Evolutionary conservation across 2,113 vertebrate genomes (phyloP), one percentile per base, ranked within the genome.

Genomic region (Eleginops maclovinus): DNA sequence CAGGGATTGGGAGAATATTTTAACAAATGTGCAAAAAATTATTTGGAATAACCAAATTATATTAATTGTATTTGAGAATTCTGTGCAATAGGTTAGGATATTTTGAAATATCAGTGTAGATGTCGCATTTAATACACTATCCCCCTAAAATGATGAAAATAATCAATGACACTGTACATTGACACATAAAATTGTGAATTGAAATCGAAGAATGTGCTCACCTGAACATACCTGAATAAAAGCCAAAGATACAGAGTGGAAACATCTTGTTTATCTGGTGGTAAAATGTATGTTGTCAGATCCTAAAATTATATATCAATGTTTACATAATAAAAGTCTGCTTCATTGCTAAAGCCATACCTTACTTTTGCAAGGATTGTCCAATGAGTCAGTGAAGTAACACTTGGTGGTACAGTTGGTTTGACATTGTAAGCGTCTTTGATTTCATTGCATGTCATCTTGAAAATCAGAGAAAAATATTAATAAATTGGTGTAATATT

Each of bases 1-100:
- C 53, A 53, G n/a, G 17, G 13, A 4, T 64, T 63, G 51, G 46
- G 47, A 53, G 31, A 60, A 59, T 70, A 49, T 71, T 13, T 21
- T 40, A 28, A 50, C 44, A 43, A 24, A n/a, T 51, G 26, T 1
- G 44, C 17, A 43, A 12, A 50, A 4, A 40, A 63, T 22, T 54
- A 26, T n/a, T 36, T 36, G 31, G 31, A 36, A 0, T 36, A 36
- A 36, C 31, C 31, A 19, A 56, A 1, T 9, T 51, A 16, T 9
- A 26, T 11, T 4, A 36, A 36, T 36, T 67, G 2, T 62, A 31
- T 24, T 28, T 22, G 19, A 56, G 36, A 46, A 63, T 62, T 15
- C 47, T 56, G 22, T 72, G 41, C 41, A 50, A 40, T 54, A 62
- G 63, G 26, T 26, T 21, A 43, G 46, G 2, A 62, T 41, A 49